Evolutionary conservation across 1,140 invertebrate species (phyloP).

Genomic region (Limonius californicus): DNA sequence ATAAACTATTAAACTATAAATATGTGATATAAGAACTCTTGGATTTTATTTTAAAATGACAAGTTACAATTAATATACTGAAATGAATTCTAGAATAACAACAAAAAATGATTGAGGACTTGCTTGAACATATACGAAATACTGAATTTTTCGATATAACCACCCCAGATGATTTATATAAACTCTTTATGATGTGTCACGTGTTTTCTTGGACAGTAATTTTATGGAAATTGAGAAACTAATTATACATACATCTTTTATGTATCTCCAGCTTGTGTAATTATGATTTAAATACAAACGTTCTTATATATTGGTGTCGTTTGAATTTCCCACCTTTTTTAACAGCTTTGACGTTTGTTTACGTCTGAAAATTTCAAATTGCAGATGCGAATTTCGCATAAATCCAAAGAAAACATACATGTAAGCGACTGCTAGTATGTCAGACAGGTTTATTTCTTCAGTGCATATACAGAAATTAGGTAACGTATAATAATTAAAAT

Average conservation of each 20-base stretch:
- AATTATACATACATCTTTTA: neutral
- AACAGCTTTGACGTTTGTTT: neutral
- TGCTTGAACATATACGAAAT: no score
- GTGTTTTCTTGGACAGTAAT: slow-evolving; percentile 24
- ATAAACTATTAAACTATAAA: no score
- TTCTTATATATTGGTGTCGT: neutral
- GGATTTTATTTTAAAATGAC: no score
- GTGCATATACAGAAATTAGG: slow-evolving; percentile 41
- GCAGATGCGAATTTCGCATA: neutral
- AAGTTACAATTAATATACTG: no score
- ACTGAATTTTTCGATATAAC: slow-evolving; percentile 13
- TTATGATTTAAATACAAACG: neutral
- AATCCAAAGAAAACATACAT: neutral
- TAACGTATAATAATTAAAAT: slow-evolving; percentile 22
- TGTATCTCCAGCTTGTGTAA: neutral
- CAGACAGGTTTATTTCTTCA: slow-evolving; percentile 36
- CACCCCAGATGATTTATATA: slow-evolving; percentile 22
- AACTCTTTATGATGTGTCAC: slow-evolving; percentile 20
- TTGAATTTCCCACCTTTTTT: slow-evolving; percentile 7
- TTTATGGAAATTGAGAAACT: slow-evolving; percentile 15
- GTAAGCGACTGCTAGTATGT: slow-evolving; percentile 21
- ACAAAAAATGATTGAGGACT: no score
- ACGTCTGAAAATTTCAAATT: neutral
- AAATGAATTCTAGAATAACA: no score
- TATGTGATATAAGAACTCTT: no score